Percentiles rank a stretch among this genome's conserved stretches.
Conservation (phyloP, 2,797 vertebrate species). For the Coranthus polyacanthus region DNA sequence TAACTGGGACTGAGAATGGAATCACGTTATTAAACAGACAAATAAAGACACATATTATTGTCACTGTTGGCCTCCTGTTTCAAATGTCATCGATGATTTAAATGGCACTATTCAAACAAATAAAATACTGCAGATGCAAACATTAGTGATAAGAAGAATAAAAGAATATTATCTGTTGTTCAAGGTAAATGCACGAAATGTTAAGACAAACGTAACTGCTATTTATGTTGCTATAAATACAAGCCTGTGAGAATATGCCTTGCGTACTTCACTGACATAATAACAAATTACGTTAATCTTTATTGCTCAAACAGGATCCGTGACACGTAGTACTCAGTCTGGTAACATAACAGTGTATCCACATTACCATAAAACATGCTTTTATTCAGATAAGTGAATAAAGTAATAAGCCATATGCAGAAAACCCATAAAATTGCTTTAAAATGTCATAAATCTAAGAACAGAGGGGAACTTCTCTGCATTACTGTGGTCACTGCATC, state of each 20-base stretch:
- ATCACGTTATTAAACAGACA: conserved; percentile 32
- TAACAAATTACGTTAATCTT: conserved; percentile 30
- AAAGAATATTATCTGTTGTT: not conserved
- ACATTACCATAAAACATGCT: conserved; percentile 53
- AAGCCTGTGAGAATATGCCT: conserved; percentile 1
- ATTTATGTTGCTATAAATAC: conserved; percentile 1
- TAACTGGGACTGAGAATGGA: conserved; percentile 34
- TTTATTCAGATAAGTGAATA: conserved; percentile 58
- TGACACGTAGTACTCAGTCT: conserved; percentile 18
- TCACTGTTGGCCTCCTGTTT: not conserved
- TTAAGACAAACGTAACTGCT: not conserved
- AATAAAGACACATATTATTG: conserved; percentile 25
- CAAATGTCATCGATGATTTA: not conserved
- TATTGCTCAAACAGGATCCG: conserved; percentile 31
- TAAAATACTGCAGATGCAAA: not conserved
- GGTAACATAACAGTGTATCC: conserved; percentile 30
- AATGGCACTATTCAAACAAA: not conserved
- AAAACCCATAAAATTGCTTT: conserved; percentile 54
- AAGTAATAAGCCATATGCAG: conserved; percentile 45
- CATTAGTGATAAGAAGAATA: not conserved
- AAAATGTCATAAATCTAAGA: conserved; percentile 58
- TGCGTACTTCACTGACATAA: not conserved
- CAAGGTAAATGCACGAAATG: not conserved
- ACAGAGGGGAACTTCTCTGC: conserved; percentile 17
- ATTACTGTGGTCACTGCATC: conserved; percentile 42